Conservation (phyloP, 2,797 vertebrate species). For the Poeciliopsis gracilis region DNA sequence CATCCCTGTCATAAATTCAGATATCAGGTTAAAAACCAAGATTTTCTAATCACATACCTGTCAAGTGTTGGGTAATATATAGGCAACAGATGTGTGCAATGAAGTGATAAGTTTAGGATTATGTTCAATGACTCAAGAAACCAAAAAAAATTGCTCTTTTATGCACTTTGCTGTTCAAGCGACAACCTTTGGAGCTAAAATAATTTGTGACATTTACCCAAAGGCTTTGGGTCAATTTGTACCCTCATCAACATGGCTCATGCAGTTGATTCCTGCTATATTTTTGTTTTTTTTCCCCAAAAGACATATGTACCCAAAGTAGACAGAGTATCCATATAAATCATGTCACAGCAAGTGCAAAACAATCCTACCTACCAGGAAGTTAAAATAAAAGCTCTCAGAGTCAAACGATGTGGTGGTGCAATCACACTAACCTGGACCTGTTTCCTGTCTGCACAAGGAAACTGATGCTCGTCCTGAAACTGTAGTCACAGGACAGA, state of each 20-base stretch:
- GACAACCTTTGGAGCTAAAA: not conserved
- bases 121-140: not conserved
- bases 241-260: not conserved
- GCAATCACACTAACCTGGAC: not conserved
- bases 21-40: not conserved
- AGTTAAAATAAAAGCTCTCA: not conserved
- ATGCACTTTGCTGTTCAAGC: not conserved
- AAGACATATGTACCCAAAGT: not conserved
- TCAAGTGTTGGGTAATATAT: no score
- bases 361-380: not conserved
- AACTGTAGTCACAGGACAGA: constrained; percentile 3
- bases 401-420: not conserved
- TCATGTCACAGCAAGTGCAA: not conserved
- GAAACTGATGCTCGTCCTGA: not conserved
- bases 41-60: not conserved
- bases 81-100: not conserved
- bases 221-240: not conserved
- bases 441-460: not conserved
- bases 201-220: not conserved
- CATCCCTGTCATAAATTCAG: not conserved
- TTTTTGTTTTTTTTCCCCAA: not conserved
- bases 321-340: not conserved
- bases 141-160: not conserved
- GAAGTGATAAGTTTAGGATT: not conserved
- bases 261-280: not conserved